Conservation (phyloP, 2,113 vertebrate genomes). For the Chelonoidis abingdonii region DNA sequence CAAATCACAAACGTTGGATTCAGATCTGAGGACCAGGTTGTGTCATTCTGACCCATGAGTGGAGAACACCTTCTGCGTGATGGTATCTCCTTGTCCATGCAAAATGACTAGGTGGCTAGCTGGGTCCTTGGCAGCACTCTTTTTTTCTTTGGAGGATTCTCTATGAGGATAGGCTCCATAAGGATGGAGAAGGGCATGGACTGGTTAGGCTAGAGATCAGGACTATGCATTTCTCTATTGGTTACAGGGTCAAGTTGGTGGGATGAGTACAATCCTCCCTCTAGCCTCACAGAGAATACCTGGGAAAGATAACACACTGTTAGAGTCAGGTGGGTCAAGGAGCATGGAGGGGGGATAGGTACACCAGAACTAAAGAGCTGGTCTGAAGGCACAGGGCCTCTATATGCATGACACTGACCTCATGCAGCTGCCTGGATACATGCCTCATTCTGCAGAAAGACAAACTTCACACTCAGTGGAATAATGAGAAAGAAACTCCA, state of each 20-base stretch:
- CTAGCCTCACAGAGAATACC: neutral
- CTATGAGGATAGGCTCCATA: neutral
- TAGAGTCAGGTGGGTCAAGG: neutral
- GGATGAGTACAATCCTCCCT: neutral
- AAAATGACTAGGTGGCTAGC: neutral
- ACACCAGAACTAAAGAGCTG: neutral
- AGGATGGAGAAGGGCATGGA: neutral
- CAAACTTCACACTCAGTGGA: neutral
- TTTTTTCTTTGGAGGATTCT: neutral
- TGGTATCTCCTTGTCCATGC: rapidly evolving
- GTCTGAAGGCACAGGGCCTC: neutral
- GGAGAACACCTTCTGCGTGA: neutral
- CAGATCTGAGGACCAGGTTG: neutral
- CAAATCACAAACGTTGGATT: neutral
- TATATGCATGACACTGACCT: neutral
- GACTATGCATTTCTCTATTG: neutral
- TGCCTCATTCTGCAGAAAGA: slow-evolving; percentile 2
- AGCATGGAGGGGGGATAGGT: neutral
- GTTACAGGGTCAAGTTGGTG: neutral
- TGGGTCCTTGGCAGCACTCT: neutral
- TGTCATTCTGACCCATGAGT: neutral
- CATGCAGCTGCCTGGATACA: neutral
- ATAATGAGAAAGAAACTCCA: neutral
- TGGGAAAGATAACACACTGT: neutral
- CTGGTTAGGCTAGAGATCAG: rapidly evolving